These are phyloP conservation scores for Pemphigus obesinymphae DNA, from an alignment of 1,140 invertebrate species.

Conservation along the genomic window DNA sequence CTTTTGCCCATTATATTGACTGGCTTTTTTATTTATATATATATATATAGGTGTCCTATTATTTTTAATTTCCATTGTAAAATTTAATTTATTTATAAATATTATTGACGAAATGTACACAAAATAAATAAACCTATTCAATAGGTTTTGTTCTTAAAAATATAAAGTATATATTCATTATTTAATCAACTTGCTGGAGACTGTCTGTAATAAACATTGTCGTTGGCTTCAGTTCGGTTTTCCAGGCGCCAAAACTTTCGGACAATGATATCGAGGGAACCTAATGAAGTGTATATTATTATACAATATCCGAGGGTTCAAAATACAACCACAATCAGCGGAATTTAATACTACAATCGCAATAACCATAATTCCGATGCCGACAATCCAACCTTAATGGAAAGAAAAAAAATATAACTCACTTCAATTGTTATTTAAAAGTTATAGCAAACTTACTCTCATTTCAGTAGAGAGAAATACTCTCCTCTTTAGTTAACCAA, in stretches of 20 bases:
- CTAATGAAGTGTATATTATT: conserved; percentile 38
- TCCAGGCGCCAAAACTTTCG: conserved; percentile 10
- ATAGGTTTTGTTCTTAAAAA: too few species aligned
- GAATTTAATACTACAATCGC: background rate
- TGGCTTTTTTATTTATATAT: too few species aligned
- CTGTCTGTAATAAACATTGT: background rate
- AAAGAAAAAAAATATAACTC: background rate
- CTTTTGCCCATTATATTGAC: too few species aligned
- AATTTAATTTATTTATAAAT: too few species aligned
- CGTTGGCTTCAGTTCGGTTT: background rate
- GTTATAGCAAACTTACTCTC: background rate
- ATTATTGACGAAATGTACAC: too few species aligned
- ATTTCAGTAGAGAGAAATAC: too few species aligned
- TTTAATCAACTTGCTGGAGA: background rate
- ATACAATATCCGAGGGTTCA: conserved; percentile 11
- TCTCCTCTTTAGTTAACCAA: too few species aligned
- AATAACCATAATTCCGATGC: background rate
- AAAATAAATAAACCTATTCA: too few species aligned
- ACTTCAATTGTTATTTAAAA: background rate
- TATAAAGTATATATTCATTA: background rate
- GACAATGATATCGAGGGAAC: conserved; percentile 18
- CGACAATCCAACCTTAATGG: background rate
- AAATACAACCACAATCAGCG: background rate
- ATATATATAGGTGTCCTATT: too few species aligned
- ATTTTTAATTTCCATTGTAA: too few species aligned